Conservation (phyloP, 1,140 invertebrate species). For the Pogonomyrmex californicus region DNA sequence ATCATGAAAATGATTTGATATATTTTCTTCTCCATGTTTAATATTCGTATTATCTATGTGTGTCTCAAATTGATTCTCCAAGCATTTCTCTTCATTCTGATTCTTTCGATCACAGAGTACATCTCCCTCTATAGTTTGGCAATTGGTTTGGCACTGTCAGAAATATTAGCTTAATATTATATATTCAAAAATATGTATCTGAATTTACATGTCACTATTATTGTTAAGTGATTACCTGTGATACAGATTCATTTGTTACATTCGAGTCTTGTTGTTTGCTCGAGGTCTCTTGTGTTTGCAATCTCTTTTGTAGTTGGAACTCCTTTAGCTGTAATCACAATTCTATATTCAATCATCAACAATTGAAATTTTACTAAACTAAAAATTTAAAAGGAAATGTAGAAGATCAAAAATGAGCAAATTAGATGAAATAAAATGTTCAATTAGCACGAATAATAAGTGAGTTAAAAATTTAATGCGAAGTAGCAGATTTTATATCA, state of each 20-base stretch:
- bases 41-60: neutral
- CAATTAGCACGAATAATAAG: too few relatives aligned
- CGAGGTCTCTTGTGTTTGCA: constrained; percentile 27
- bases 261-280: constrained; percentile 17
- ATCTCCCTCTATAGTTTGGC: constrained; percentile 17
- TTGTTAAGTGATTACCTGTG: constrained; percentile 39
- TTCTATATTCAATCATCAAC: neutral
- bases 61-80: neutral
- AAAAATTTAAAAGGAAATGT: neutral
- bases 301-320: constrained; percentile 51
- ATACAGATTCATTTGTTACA: constrained; percentile 9
- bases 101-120: constrained; percentile 22
- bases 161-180: constrained; percentile 2
- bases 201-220: neutral
- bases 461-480: neutral
- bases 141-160: constrained; percentile 47
- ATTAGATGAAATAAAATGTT: too few relatives aligned
- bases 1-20: constrained; percentile 23
- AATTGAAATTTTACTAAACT: neutral
- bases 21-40: constrained; percentile 23
- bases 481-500: neutral
- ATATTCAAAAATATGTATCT: neutral
- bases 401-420: too few relatives aligned
- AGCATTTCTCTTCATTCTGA: constrained; percentile 23
- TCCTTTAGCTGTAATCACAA: constrained; percentile 41